A percentile compares a stretch with the other conserved stretches of the same genome.
phyloP scores from a whole-genome alignment of 2,888 invertebrate species.

The Pyrrhosoma nymphula region DNA sequence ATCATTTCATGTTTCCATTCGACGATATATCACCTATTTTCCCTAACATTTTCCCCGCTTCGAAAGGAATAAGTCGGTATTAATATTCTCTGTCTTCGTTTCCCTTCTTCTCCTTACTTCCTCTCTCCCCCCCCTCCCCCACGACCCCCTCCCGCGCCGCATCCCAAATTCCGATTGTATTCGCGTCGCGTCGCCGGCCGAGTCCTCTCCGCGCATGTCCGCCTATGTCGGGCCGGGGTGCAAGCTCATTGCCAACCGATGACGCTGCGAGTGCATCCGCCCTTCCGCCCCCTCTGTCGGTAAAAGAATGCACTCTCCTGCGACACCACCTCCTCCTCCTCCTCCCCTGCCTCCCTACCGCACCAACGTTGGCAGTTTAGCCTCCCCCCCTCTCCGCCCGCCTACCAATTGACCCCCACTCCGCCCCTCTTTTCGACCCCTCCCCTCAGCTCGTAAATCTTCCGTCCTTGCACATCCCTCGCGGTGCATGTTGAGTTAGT shows the following conservation, averaged over 20 bases:
- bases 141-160: neutral
- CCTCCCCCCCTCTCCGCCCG: too few species aligned
- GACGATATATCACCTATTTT: neutral
- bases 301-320: neutral
- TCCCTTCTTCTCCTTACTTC: neutral
- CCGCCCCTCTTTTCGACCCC: too few species aligned
- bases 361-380: too few species aligned
- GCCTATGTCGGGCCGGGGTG: too few species aligned
- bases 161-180: neutral
- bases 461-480: neutral
- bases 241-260: neutral
- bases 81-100: neutral
- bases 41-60: neutral
- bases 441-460: neutral
- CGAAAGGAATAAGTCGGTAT: neutral
- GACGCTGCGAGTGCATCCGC: neutral
- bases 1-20: neutral
- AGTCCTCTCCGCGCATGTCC: neutral
- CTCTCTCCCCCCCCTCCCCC: neutral
- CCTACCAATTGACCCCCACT: too few species aligned
- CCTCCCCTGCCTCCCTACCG: neutral
- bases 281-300: neutral
- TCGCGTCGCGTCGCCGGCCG: constrained; percentile 32
- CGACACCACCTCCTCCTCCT: neutral
- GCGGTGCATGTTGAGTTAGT: neutral